Evolutionary conservation across 1,140 invertebrate genomes (phyloP), one percentile per base, ranked within the genome.

Genomic region (Brachionus sp.): DNA sequence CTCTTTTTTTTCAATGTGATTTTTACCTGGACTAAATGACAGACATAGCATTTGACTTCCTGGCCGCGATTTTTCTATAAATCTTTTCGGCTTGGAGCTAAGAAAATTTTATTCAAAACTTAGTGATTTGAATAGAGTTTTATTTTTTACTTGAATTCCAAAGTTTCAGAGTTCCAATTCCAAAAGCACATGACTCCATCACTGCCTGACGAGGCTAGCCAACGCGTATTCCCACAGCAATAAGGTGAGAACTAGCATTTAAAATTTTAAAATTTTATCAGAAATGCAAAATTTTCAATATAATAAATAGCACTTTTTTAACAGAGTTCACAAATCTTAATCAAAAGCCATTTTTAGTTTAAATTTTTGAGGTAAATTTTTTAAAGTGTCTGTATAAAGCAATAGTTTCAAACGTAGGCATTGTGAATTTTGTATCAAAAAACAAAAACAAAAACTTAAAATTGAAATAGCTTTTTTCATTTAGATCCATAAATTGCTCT

Each of bases 181-280:
- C 96, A 98, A 90, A 99, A 98, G 33, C 95, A 95, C 77, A 98
- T 94, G 25, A 94, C 96, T 29, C 96, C 96, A 90, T 99, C 97
- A 10, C 93, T 95, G 85, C 95, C 95, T 3, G 96, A 97, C 7
- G 95, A 96, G 12, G 95, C 93, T 53, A 98, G 90, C 88, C 95
- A 97, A 77, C 93, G 91, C 3, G 92, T 88, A 85, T 92, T 92
- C 84, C 92, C 92, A 83, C 92, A 91, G 12, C 91, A 90, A 78
- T 93, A 93, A 5, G 96, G 95, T 86, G 95, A 95, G 90, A 98
- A 98, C 66, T 70, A n/a, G 29, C 12, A 37, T 13, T 13, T 25
- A 66, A 66, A 25, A 13, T 46, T 46, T 2, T 88, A 95, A 85
- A n/a, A 87, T 80, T 84, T n/a, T 29, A 29, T 29, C 29, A 29